phyloP scores from a whole-genome alignment of 1,140 invertebrate genomes.

The Zaprionus africanus region DNA sequence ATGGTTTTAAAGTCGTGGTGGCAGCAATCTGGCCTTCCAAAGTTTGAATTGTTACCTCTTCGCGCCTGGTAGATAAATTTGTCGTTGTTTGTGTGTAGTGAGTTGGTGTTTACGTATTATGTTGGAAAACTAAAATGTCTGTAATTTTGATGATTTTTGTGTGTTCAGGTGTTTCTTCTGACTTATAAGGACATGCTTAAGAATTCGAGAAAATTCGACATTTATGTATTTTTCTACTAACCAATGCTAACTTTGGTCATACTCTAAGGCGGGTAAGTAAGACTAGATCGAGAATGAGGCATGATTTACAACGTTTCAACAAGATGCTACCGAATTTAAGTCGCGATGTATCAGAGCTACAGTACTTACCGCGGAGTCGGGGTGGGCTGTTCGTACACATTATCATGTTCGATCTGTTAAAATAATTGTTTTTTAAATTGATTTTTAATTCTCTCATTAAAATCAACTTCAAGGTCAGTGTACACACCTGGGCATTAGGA shows the following conservation, averaged over 20 bases:
- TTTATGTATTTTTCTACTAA: not conserved
- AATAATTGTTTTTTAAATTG: slow-evolving; percentile 4
- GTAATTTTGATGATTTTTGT: slow-evolving; percentile 66
- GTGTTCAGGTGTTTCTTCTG: slow-evolving; percentile 19
- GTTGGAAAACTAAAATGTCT: slow-evolving; percentile 33
- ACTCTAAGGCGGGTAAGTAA: slow-evolving; percentile 4
- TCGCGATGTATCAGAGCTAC: not conserved
- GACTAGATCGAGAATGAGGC: slow-evolving; percentile 24
- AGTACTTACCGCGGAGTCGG: slow-evolving; percentile 84
- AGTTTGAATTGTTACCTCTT: slow-evolving; percentile 63
- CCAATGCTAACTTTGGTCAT: not conserved
- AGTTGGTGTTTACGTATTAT: slow-evolving; percentile 23
- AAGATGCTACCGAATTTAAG: slow-evolving; percentile 26
- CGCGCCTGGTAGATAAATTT: slow-evolving; percentile 62
- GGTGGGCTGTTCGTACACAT: slow-evolving; percentile 76
- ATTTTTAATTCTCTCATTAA: slow-evolving; percentile 1
- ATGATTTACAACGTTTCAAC: slow-evolving; percentile 20
- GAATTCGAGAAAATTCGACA: not conserved
- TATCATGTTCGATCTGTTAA: slow-evolving; percentile 77
- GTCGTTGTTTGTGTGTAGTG: slow-evolving; percentile 46
- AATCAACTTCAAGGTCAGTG: not conserved
- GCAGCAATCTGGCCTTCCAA: slow-evolving; percentile 38
- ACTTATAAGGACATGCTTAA: slow-evolving; percentile 21
- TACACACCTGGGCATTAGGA: slow-evolving; percentile 75
- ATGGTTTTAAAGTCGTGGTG: slow-evolving; percentile 43